Conservation (phyloP, 2,888 invertebrate species). For the Troglohyphantes excavatus region DNA sequence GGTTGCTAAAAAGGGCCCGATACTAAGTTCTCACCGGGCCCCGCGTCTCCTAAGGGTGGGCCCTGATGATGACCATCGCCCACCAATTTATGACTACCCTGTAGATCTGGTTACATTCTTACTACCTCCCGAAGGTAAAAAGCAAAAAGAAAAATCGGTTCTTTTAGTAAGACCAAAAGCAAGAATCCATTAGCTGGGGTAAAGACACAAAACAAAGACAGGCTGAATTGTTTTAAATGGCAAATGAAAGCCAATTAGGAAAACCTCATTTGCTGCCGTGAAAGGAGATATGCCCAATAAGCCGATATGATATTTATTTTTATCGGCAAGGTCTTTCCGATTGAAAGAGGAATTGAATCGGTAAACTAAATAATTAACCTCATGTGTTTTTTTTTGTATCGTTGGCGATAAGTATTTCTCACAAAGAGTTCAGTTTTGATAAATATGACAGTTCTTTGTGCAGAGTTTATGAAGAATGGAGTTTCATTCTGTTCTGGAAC, state of each 20-base stretch:
- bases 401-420: conserved; percentile 4
- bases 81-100: too few relatives aligned
- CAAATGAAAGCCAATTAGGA: conserved; percentile 57
- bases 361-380: conserved; percentile 22
- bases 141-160: background rate
- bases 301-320: conserved; percentile 27
- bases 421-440: conserved; percentile 33
- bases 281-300: conserved; percentile 21
- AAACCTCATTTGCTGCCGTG: background rate
- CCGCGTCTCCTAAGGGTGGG: too few relatives aligned
- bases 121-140: too few relatives aligned
- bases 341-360: conserved; percentile 28
- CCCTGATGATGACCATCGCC: too few relatives aligned
- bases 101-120: too few relatives aligned
- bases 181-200: conserved; percentile 13
- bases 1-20: too few relatives aligned
- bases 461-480: conserved; percentile 14
- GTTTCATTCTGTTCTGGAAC: conserved; percentile 38
- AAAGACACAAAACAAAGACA: conserved; percentile 11
- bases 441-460: conserved; percentile 37
- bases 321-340: conserved; percentile 17
- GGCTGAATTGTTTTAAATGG: conserved; percentile 33
- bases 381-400: conserved; percentile 8
- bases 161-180: background rate
- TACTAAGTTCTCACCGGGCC: too few relatives aligned